Percentiles rank a stretch among this genome's conserved stretches.
These are phyloP conservation scores for Drosophila merina DNA, from an alignment of 2,888 invertebrate species.

Conservation along the genomic window DNA sequence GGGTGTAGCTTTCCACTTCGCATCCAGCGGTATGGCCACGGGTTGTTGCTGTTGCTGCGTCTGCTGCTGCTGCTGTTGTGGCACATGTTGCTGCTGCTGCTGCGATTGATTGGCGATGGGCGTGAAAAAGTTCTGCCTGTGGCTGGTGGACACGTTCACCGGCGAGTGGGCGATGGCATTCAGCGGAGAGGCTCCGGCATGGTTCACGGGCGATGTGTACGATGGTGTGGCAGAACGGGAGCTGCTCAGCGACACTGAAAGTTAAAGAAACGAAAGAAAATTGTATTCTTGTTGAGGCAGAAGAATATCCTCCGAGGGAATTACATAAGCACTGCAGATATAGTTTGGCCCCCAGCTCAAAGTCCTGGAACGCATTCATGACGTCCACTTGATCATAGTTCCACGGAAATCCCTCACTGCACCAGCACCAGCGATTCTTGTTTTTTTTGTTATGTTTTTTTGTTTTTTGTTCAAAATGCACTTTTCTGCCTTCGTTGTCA, in stretches of 20 bases:
- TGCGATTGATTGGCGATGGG: conserved; percentile 87
- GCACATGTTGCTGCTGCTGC: conserved; percentile 66
- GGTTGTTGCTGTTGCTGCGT: conserved; percentile 40
- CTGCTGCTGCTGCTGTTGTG: conserved; percentile 42
- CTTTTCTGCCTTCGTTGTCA: conserved; percentile 76
- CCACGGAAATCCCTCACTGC: conserved; percentile 27
- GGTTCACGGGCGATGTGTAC: conserved; percentile 90
- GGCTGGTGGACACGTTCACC: conserved; percentile 89
- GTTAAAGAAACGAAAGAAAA: background rate
- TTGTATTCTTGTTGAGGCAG: background rate
- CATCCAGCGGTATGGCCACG: conserved; percentile 59
- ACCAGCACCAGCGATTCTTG: background rate
- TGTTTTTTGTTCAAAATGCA: conserved; percentile 57
- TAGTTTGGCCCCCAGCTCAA: conserved; percentile 81
- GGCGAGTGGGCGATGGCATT: conserved; percentile 86
- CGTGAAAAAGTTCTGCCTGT: conserved; percentile 93
- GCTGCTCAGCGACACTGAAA: conserved; percentile 94
- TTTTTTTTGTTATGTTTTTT: conserved; percentile 42
- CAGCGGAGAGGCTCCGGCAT: conserved; percentile 88
- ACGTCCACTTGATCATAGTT: conserved; percentile 44
- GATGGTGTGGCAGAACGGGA: conserved; percentile 97
- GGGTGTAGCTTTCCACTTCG: conserved; percentile 83
- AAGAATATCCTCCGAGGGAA: conserved; percentile 21
- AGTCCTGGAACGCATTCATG: conserved; percentile 81
- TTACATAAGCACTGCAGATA: conserved; percentile 84